Conservation (phyloP, 2,797 vertebrate genomes). For the Enteromius anoplus region DNA sequence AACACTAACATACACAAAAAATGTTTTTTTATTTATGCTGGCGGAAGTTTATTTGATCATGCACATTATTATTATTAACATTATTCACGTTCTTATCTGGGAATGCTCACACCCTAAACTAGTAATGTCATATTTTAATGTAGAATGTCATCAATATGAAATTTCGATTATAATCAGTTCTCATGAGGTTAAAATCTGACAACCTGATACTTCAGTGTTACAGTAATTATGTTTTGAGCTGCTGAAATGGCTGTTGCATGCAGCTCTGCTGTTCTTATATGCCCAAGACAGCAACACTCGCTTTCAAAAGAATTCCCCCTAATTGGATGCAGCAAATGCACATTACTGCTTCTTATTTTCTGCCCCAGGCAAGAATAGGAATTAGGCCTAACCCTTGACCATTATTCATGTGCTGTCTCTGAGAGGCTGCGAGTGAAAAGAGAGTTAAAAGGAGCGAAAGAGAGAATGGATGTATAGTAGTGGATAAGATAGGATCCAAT, state of each 20-base stretch:
- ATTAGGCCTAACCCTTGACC: slow-evolving; percentile 38
- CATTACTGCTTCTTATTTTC: slow-evolving; percentile 43
- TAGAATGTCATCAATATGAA: neutral
- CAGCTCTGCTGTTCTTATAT: neutral
- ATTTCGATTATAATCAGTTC: neutral
- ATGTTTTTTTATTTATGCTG: neutral
- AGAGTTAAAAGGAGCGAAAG: slow-evolving; percentile 21
- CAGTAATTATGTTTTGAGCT: slow-evolving; percentile 5
- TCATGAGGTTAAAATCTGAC: neutral
- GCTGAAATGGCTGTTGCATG: neutral
- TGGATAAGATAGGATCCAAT: neutral
- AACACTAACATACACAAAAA: neutral
- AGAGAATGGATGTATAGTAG: slow-evolving; percentile 18
- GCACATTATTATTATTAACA: neutral
- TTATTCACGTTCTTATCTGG: neutral
- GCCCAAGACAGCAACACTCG: neutral
- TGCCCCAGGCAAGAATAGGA: slow-evolving; percentile 34
- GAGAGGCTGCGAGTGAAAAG: slow-evolving; percentile 7
- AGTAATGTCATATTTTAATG: neutral
- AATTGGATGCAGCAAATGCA: slow-evolving; percentile 33
- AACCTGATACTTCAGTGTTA: neutral
- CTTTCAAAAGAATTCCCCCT: slow-evolving; percentile 17
- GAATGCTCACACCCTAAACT: neutral
- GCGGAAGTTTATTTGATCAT: neutral
- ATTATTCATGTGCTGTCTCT: slow-evolving; percentile 38